Evolutionary conservation across 2,113 vertebrate genomes (phyloP).

Genomic region (Hucho hucho): DNA sequence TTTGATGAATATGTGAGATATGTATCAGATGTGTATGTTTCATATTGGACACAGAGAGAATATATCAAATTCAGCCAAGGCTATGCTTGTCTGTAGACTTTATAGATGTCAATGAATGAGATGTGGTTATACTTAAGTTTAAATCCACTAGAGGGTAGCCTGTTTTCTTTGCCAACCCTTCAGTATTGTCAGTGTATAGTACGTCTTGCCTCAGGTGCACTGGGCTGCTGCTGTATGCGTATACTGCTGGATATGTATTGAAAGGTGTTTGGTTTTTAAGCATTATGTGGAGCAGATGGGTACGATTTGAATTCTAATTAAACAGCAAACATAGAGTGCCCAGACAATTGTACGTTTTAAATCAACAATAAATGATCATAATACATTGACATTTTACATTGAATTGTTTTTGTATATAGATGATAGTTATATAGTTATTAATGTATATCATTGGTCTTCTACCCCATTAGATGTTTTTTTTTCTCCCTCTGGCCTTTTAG

Average conservation of each 20-base stretch:
- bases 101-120: too few species aligned
- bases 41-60: too few species aligned
- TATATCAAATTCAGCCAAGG: too few species aligned
- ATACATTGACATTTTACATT: not conserved
- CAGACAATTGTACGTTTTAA: not conserved
- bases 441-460: constrained; percentile 23
- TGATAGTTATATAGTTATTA: not conserved
- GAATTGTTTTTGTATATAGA: not conserved
- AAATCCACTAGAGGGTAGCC: constrained; percentile 13
- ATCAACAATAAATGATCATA: not conserved
- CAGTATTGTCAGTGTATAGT: not conserved
- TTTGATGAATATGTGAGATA: too few species aligned
- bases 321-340: not conserved
- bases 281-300: too few species aligned
- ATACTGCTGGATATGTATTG: not conserved
- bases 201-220: too few species aligned
- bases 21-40: too few species aligned
- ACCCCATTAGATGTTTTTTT: constrained; percentile 41
- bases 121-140: not conserved
- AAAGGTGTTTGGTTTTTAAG: too few species aligned
- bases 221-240: not conserved
- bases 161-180: not conserved
- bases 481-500: constrained; percentile 58
- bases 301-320: not conserved
- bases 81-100: too few species aligned